These are phyloP conservation scores for Leuciscus waleckii DNA, from an alignment of 2,797 vertebrate species.

Conservation along the genomic window DNA sequence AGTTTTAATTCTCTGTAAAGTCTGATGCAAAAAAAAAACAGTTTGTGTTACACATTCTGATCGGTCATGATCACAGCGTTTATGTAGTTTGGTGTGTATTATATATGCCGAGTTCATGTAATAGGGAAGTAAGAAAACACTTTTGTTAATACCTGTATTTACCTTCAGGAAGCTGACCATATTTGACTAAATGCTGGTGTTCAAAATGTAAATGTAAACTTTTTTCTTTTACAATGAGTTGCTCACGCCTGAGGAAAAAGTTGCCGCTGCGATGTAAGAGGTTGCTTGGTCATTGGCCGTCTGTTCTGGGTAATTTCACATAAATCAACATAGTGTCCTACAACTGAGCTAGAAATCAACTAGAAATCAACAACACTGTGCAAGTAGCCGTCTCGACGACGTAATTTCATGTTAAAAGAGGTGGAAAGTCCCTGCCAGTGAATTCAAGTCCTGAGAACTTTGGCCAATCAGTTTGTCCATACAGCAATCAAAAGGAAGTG, in stretches of 20 bases:
- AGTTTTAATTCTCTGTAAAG: not conserved
- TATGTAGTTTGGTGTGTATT: not conserved
- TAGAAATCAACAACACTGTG: not conserved
- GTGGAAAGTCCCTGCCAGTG: conserved; percentile 63
- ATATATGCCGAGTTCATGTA: conserved; percentile 9
- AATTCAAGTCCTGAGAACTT: conserved; percentile 31
- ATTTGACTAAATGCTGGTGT: conserved; percentile 14
- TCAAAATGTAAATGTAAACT: not conserved
- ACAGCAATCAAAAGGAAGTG: conserved; percentile 75
- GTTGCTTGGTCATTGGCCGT: not conserved
- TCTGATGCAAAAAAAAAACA: not conserved
- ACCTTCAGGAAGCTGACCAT: conserved; percentile 36
- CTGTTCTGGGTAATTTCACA: not conserved
- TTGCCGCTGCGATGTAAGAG: too few species aligned
- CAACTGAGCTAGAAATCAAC: not conserved
- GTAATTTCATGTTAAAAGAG: not conserved
- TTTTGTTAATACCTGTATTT: conserved; percentile 23
- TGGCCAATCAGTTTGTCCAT: conserved; percentile 59
- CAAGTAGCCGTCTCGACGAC: not conserved
- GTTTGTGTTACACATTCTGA: not conserved
- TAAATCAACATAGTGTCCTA: not conserved
- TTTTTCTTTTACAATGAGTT: not conserved
- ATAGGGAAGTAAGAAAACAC: conserved; percentile 45
- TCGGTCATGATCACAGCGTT: not conserved
- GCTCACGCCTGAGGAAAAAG: not conserved